These are phyloP conservation scores for Pangasius krempfi DNA, from an alignment of 2,797 vertebrate genomes.

Conservation along the genomic window DNA sequence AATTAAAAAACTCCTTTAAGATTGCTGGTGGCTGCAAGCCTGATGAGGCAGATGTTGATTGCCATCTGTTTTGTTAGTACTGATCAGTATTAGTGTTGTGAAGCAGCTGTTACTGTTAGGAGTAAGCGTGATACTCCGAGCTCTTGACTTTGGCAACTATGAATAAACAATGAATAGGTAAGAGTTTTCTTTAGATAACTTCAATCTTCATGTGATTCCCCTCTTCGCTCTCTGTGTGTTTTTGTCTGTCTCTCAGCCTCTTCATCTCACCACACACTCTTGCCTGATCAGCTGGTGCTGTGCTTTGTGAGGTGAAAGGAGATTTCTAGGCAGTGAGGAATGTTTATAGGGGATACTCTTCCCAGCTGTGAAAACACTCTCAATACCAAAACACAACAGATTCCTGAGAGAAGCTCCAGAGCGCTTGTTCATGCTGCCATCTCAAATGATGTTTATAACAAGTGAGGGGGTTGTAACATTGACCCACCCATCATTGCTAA, in stretches of 20 bases:
- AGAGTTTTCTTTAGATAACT: background rate
- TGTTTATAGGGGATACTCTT: slow-evolving; percentile 61
- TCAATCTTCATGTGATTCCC: background rate
- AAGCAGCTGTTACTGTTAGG: background rate
- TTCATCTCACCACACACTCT: slow-evolving; percentile 29
- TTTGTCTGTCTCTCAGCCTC: background rate
- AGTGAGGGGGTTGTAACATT: slow-evolving; percentile 25
- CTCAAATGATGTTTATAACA: slow-evolving; percentile 51
- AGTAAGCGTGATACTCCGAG: background rate
- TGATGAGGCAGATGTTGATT: background rate
- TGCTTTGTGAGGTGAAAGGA: slow-evolving; percentile 46
- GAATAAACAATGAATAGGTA: slow-evolving; percentile 29
- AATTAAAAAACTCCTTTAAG: background rate
- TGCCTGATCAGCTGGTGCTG: slow-evolving; percentile 42
- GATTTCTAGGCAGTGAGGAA: slow-evolving; percentile 48
- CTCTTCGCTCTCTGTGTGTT: background rate
- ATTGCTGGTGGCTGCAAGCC: background rate
- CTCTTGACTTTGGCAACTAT: background rate
- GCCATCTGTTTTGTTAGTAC: background rate
- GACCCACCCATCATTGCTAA: slow-evolving; percentile 30
- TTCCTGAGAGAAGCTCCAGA: slow-evolving; percentile 32
- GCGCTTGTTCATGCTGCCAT: slow-evolving; percentile 43
- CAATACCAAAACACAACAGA: slow-evolving; percentile 54
- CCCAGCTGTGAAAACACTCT: slow-evolving; percentile 73
- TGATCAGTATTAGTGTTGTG: background rate